Conservation (phyloP, 2,888 invertebrate species). For the Melieria omissa region DNA sequence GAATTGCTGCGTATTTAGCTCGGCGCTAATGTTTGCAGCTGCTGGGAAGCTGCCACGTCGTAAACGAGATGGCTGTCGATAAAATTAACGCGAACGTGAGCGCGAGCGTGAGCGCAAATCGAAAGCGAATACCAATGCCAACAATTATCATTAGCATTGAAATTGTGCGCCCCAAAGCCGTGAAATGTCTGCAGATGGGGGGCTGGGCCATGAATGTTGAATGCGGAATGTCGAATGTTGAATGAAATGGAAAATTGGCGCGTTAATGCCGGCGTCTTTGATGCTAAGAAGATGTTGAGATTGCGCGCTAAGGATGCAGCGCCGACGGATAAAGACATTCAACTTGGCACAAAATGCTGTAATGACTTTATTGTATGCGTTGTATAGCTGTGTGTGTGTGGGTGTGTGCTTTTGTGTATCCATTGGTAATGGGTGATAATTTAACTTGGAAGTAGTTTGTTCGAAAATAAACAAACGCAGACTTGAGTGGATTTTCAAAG, state of each 20-base stretch:
- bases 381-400: neutral
- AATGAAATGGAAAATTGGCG: slow-evolving; percentile 29
- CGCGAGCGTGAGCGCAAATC: no score
- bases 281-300: no score
- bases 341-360: no score
- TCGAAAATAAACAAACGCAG: neutral
- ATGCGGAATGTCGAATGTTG: slow-evolving; percentile 25
- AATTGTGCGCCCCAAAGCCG: slow-evolving; percentile 22
- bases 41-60: no score
- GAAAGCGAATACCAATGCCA: slow-evolving; percentile 16
- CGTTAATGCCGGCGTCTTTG: slow-evolving; percentile 1
- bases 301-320: no score
- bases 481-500: no score
- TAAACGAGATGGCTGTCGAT: no score
- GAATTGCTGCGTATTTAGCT: no score
- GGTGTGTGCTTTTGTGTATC: slow-evolving; percentile 5
- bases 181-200: no score
- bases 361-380: neutral
- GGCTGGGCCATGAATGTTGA: neutral
- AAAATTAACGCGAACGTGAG: no score
- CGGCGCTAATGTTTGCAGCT: no score
- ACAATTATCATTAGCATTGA: slow-evolving; percentile 32
- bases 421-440: neutral
- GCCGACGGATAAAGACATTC: no score
- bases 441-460: neutral